Conservation (phyloP, 2,113 vertebrate genomes). For the Coracopsis vasa region DNA sequence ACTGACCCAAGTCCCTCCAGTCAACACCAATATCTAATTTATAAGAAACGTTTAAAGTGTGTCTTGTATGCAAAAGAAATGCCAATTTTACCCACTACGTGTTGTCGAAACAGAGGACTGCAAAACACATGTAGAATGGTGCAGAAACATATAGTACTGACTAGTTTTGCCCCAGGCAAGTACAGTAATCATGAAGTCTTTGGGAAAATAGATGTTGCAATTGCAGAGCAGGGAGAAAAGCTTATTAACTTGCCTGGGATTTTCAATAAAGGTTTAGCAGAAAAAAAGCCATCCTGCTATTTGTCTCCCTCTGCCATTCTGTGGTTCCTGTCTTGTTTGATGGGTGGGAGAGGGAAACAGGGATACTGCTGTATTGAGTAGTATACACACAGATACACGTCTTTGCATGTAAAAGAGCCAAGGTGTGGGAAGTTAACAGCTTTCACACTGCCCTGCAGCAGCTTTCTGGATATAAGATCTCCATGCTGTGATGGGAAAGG, state of each 20-base stretch:
- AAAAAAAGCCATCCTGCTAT: not conserved
- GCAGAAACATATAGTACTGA: not conserved
- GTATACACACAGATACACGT: too few relatives aligned
- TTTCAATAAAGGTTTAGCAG: not conserved
- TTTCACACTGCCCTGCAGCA: not conserved
- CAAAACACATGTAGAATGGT: not conserved
- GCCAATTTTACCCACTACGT: accelerated
- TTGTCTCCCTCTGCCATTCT: not conserved
- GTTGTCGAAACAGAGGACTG: not conserved
- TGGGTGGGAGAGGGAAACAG: not conserved
- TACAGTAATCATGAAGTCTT: not conserved
- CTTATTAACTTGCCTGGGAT: not conserved
- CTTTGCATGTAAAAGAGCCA: not conserved
- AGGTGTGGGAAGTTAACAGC: not conserved
- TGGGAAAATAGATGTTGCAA: not conserved
- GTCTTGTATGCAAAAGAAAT: not conserved
- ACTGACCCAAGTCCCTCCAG: not conserved
- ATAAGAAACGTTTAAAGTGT: not conserved
- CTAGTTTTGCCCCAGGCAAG: not conserved
- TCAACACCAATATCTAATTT: not conserved
- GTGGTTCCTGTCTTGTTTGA: not conserved
- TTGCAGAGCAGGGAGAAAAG: not conserved
- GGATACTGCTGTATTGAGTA: not conserved
- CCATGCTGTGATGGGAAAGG: not conserved
- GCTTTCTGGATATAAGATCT: not conserved